Evolutionary conservation across 1,140 invertebrate genomes (phyloP), one percentile per base, ranked within the genome.

Genomic region (Bicyclus anynana): DNA sequence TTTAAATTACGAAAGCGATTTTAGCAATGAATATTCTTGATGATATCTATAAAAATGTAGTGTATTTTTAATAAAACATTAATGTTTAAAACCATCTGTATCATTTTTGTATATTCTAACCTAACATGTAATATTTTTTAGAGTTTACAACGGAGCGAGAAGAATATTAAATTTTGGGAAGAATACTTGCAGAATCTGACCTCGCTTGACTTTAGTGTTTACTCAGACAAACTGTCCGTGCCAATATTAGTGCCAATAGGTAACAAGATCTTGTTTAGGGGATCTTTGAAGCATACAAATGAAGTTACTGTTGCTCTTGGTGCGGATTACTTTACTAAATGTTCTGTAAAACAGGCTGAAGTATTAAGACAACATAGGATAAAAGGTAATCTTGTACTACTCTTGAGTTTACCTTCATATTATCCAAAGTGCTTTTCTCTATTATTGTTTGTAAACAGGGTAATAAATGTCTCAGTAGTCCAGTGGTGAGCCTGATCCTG

Each of bases 301-400:
- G 94, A 95, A 88, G 89, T 95, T 5, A 81, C 93, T 46, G 93
- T 94, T 7, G 82, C 93, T 1, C 71, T 95, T 1, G 94, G 94
- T 13, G 93, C 94, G 52, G 92, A 93, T 72, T 95, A 93, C 86
- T 95, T 95, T 89, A 90, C 90, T 2, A 94, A 95, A 76, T 90
- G 92, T 62, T 93, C 93, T 16, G 81, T 92, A 9, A 92, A 91
- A 63, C 91, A 94, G 70, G 93, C 94, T 49, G 77, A 87, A 37
- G 70, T 80, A 27, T 91, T 95, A 53, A 90, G 90, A 49, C 79
- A 91, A 51, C 88, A 93, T 61, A 90, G 94, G 84, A 89, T 93
- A 12, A 86, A 90, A 87, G 88, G 93, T 86, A n/a, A n/a, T n/a
- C n/a, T n/a, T n/a, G n/a, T n/a, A n/a, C n/a, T n/a, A n/a, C n/a